A percentile compares a stretch with the other conserved stretches of the same genome.
phyloP scores from a whole-genome alignment of 2,888 invertebrate species.

The Drosophila helvetica region DNA sequence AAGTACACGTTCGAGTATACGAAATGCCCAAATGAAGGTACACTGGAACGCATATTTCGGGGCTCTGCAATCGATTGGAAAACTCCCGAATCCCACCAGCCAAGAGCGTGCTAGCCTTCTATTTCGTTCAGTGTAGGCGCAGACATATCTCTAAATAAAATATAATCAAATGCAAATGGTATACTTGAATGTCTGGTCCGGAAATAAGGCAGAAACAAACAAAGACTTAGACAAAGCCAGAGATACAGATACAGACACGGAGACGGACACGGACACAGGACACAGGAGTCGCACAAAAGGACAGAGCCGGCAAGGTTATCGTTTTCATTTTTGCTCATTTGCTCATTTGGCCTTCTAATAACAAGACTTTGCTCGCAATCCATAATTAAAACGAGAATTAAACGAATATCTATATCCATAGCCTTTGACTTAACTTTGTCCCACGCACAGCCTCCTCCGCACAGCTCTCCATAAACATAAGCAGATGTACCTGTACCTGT shows the following conservation, averaged over 20 bases:
- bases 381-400: conserved; percentile 47
- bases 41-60: no score
- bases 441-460: background rate
- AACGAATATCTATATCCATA: conserved; percentile 3
- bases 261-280: background rate
- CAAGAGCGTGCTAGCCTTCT: no score
- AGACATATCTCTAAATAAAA: background rate
- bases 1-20: background rate
- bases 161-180: conserved; percentile 68
- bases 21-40: background rate
- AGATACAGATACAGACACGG: no score
- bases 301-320: conserved; percentile 5
- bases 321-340: conserved; percentile 13
- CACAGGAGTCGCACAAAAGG: conserved; percentile 16
- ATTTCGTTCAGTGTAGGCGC: no score
- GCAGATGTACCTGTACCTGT: no score
- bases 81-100: no score
- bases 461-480: background rate
- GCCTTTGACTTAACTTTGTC: background rate
- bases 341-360: background rate
- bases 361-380: conserved; percentile 21
- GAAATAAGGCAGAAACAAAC: background rate
- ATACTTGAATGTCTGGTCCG: conserved; percentile 36
- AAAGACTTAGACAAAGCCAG: background rate
- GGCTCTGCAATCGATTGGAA: no score